Evolutionary conservation across 2,113 vertebrate genomes (phyloP).

Genomic region (Sterna hirundo): DNA sequence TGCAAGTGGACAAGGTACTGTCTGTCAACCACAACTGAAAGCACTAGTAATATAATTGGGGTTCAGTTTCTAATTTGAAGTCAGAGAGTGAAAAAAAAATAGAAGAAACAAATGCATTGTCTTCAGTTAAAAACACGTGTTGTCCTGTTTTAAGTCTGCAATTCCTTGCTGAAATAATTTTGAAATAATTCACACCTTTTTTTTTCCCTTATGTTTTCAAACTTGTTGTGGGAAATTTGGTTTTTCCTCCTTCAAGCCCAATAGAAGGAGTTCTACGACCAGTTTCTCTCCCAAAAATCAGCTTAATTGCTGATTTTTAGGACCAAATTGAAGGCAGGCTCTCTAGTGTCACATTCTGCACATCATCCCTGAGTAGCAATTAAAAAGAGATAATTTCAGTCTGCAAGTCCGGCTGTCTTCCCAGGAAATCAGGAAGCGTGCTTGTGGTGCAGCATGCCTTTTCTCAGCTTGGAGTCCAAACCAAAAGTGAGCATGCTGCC

Average conservation of each 20-base stretch:
- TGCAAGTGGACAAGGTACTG: background rate
- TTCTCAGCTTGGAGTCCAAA: background rate
- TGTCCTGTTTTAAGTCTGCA: background rate
- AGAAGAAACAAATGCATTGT: background rate
- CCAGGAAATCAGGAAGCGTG: background rate
- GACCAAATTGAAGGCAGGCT: background rate
- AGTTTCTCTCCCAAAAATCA: background rate
- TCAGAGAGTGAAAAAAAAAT: background rate
- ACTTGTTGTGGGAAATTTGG: background rate
- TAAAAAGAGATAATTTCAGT: background rate
- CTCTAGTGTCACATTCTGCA: background rate
- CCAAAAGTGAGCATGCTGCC: background rate
- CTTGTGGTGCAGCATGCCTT: background rate
- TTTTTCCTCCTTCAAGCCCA: accelerated
- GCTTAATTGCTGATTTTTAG: background rate
- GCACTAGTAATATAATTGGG: background rate
- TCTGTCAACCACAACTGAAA: background rate
- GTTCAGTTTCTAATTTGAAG: background rate
- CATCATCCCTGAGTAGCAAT: background rate
- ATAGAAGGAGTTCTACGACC: background rate
- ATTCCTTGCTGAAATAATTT: background rate
- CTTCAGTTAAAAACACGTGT: background rate
- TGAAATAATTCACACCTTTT: background rate
- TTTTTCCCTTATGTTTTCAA: background rate
- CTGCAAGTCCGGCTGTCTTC: background rate